Percentiles rank a stretch among this genome's conserved stretches.
Conservation (phyloP, 2,888 invertebrate genomes). For the Lasioglossum morio region DNA sequence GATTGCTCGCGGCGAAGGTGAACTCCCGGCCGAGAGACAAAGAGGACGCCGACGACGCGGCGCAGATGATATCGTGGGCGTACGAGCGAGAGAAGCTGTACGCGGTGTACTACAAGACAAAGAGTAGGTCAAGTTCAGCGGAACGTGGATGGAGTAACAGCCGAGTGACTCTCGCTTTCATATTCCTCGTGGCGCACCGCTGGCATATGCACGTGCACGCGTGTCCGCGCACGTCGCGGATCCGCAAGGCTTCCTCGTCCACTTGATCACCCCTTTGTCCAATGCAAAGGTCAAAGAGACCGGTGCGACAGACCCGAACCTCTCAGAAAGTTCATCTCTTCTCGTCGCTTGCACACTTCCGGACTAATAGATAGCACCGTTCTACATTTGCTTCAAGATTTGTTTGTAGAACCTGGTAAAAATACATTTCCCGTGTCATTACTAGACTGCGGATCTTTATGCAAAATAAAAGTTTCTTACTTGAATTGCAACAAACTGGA, state of each 20-base stretch:
- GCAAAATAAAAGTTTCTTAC: no score
- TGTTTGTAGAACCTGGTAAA: no score
- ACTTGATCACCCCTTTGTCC: not conserved
- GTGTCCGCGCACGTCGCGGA: constrained; percentile 42
- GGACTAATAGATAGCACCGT: not conserved
- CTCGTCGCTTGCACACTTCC: not conserved
- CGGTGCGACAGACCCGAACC: not conserved
- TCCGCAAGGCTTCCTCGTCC: constrained; percentile 27
- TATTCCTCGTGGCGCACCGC: constrained; percentile 56
- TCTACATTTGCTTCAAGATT: no score
- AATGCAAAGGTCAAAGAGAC: not conserved
- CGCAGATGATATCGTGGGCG: constrained; percentile 18
- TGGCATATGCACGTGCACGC: constrained; percentile 54
- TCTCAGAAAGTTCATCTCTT: not conserved
- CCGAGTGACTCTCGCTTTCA: constrained; percentile 72
- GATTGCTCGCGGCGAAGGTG: constrained; percentile 47
- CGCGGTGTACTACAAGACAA: constrained; percentile 59
- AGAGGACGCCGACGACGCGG: constrained; percentile 32
- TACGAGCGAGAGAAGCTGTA: not conserved
- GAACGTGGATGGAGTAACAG: constrained; percentile 73
- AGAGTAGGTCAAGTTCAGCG: constrained; percentile 79
- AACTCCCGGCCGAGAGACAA: constrained; percentile 14
- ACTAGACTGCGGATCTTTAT: no score
- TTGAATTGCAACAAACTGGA: no score
- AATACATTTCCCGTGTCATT: no score